These are phyloP conservation scores for Siphamia tubifer DNA, from an alignment of 2,113 vertebrate genomes.

Conservation along the genomic window DNA sequence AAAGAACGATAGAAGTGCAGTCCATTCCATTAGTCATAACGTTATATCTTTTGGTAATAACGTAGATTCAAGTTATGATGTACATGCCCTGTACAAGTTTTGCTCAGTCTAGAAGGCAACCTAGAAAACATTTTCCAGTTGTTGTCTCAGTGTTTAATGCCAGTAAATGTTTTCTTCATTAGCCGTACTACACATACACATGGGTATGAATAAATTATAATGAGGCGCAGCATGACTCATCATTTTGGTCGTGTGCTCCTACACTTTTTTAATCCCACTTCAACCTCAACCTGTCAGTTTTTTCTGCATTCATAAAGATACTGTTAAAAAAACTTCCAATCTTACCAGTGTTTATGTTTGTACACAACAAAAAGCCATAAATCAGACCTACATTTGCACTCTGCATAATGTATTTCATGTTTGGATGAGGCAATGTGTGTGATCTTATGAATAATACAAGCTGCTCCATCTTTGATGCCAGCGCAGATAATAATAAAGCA, in stretches of 20 bases:
- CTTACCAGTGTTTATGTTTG: conserved; percentile 74
- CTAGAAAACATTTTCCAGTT: too few relatives aligned
- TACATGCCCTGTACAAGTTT: too few relatives aligned
- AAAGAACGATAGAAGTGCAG: too few relatives aligned
- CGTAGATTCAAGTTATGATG: too few relatives aligned
- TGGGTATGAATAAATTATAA: too few relatives aligned
- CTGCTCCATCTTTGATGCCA: conserved; percentile 80
- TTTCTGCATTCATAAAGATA: conserved; percentile 9
- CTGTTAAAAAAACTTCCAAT: conserved; percentile 42
- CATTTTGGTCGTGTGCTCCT: conserved; percentile 26
- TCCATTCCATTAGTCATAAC: too few relatives aligned
- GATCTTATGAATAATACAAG: conserved; percentile 96
- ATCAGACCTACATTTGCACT: conserved; percentile 90
- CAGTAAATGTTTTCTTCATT: too few relatives aligned
- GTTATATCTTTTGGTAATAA: too few relatives aligned
- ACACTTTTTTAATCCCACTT: conserved; percentile 35
- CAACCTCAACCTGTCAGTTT: too few relatives aligned
- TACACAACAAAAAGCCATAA: conserved; percentile 85
- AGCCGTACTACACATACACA: too few relatives aligned
- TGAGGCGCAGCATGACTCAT: conserved; percentile 48
- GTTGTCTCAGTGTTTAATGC: too few relatives aligned
- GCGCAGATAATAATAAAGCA: conserved; percentile 87
- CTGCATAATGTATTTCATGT: conserved; percentile 85
- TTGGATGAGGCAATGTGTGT: conserved; percentile 78
- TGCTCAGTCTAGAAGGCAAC: too few relatives aligned